phyloP scores from a whole-genome alignment of 2,113 vertebrate species.

The Ahaetulla prasina region DNA sequence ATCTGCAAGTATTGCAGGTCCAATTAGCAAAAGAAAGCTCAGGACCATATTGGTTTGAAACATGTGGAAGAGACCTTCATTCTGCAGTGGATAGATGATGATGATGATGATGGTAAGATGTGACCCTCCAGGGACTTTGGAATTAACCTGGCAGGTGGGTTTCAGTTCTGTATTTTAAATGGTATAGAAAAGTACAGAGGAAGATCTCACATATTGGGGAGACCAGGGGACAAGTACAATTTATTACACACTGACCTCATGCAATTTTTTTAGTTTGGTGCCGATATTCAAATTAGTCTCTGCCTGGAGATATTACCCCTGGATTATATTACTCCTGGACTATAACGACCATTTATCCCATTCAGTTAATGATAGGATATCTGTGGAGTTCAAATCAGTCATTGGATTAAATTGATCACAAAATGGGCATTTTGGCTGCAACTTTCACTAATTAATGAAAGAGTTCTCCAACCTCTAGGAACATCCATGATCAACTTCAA shows the following conservation, averaged over 20 bases:
- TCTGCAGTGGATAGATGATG: no score
- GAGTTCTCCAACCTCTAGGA: not conserved
- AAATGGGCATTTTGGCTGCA: not conserved
- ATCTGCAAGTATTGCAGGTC: no score
- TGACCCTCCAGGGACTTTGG: not conserved
- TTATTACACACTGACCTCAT: not conserved
- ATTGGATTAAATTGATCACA: not conserved
- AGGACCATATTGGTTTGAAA: no score
- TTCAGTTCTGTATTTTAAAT: not conserved
- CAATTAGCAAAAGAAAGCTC: no score
- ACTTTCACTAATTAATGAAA: not conserved
- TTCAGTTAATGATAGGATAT: not conserved
- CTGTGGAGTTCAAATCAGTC: not conserved
- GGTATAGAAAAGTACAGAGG: not conserved
- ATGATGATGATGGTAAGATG: not conserved
- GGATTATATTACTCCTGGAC: not conserved
- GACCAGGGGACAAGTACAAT: not conserved
- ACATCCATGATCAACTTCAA: not conserved
- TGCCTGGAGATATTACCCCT: not conserved
- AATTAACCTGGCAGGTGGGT: not conserved
- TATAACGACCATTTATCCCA: not conserved
- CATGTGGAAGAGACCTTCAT: no score
- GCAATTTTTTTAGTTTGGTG: not conserved
- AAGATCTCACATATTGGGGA: not conserved
- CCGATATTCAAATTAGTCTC: not conserved